Evolutionary conservation across 2,888 invertebrate genomes (phyloP), one percentile per base, ranked within the genome.

Genomic region (Pachycephus smyrnensis): DNA sequence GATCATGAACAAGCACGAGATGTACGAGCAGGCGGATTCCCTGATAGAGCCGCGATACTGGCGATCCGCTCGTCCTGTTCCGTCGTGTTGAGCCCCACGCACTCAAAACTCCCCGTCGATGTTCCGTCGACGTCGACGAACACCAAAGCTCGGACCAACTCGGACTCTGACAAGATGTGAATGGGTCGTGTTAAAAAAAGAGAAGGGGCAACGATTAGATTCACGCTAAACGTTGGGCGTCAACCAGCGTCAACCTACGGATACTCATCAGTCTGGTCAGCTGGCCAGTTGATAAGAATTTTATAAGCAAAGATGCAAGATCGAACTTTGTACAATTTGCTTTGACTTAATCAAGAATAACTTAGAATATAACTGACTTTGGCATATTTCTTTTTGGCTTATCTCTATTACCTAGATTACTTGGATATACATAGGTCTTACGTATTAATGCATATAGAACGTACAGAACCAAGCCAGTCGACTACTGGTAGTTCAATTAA

Each of bases 11-110:
- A 33, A 74, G 32, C 33, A 77, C 69, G 73, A 30, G 32, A 37
- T 73, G 71, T 55, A 77, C 77, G 74, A 79, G 81, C 79, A 82
- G 84, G 83, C 84, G 82, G 80, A 80, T 83, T 82, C 79, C 71
- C 77, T 76, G 77, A 80, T 80, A 81, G 77, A 77, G 79, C 73
- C 75, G 77, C 77, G 80, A 76, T 81, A 81, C 68, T 82, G 71
- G 71, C 71, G 31, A 71, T 71, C 30, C 12, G 71, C 71, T 71
- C 11, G 69, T 32, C 32, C 15, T 32, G 30, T 30, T 32, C 15
- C 40, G 40, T 40, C 40, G 40, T 55, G 40, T 55, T 55, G 6
- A 9, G 9, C 40, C 23, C 40, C 40, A 55, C 40, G 40, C 40
- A 55, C 40, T 55, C 23, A 55, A 6, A 55, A 55, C 40, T 55